Base-by-base conservation (phyloP, 2,797 vertebrate genomes). In the Nannoperca australis region DNA sequence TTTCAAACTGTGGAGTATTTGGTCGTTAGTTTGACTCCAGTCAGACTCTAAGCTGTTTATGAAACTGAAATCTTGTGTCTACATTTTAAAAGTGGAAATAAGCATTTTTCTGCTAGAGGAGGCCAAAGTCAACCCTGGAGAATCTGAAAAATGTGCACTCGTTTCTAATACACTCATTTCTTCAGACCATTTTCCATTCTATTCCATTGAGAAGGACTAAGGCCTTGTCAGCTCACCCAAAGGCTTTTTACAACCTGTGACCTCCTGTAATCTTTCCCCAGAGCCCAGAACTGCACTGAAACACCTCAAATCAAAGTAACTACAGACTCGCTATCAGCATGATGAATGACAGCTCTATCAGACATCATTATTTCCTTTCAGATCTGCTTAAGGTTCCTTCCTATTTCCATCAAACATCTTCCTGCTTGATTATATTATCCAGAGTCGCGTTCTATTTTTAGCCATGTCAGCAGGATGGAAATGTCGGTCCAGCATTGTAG, bases 141-240 rank as follows among this genome's bases (percentile, higher is more conserved):
- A 81, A 81, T 84, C 32, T 60, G 44, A 79, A 86, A 83, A 85
- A 88, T 74, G 64, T 73, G 22, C n/a, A 65, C n/a, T 18, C 38
- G 54, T 74, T 84, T 81, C 13, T 65, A 71, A 78, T 85, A 61
- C 70, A 50, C 47, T 79, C 24, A 60, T 22, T 74, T 60, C 54
- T 62, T 81, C 56, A 75, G 42, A 64, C 54, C 20, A 34, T 56
- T 75, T 81, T 82, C 47, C 59, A 79, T 81, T 56, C 12, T 47
- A 32, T 61, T 79, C 18, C 61, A 72, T 30, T 79, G 8, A 45
- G 14, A 74, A 47, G 59, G 22, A 36, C 50, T 36, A 24, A 40
- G 11, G 51, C 36, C 61, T 76, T 24, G 70, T 70, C 65, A 73
- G 64, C 24, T 76, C 30, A 70, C 4, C 51, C 36, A 12, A 42